Percentiles rank a stretch among this genome's conserved stretches.
Conservation (phyloP, 2,888 invertebrate genomes). For the Xylota sylvarum region DNA sequence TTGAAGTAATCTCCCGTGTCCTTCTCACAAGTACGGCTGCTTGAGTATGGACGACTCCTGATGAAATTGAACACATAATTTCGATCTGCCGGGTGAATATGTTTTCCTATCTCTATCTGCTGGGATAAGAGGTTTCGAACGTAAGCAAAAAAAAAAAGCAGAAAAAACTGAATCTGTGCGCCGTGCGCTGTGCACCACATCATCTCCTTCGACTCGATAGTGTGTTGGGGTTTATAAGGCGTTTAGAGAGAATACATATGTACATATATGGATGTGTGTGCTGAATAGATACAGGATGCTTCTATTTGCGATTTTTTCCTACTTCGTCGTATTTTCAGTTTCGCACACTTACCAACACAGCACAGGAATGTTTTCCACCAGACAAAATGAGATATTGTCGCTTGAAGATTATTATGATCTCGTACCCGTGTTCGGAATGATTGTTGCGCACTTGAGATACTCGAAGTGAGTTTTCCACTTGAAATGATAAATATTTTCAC, state of each 20-base stretch:
- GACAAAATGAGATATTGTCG: conserved; percentile 67
- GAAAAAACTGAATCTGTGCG: conserved; percentile 21
- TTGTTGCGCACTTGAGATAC: conserved; percentile 76
- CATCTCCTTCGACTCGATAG: conserved; percentile 42
- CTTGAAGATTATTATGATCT: conserved; percentile 68
- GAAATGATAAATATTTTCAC: conserved; percentile 76
- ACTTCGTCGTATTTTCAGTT: conserved; percentile 66
- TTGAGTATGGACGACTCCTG: conserved; percentile 61
- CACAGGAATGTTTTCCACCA: conserved; percentile 51
- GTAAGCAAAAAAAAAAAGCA: conserved; percentile 16
- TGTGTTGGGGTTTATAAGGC: conserved; percentile 48
- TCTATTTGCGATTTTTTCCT: conserved; percentile 63
- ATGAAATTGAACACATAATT: conserved; percentile 75
- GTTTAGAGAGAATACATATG: conserved; percentile 36
- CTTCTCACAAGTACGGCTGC: conserved; percentile 65
- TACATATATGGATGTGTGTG: conserved; percentile 15
- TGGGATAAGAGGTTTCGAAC: conserved; percentile 49
- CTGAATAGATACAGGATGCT: conserved; percentile 44
- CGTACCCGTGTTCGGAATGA: conserved; percentile 62
- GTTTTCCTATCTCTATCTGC: conserved; percentile 35
- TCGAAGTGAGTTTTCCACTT: conserved; percentile 77
- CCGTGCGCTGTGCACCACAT: conserved; percentile 53
- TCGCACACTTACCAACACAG: conserved; percentile 38
- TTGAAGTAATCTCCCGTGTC: conserved; percentile 74
- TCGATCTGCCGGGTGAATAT: conserved; percentile 63